Percentiles rank a stretch among this genome's conserved stretches.
Conservation (phyloP, 1,140 invertebrate genomes). For the Leptinotarsa defecta region DNA sequence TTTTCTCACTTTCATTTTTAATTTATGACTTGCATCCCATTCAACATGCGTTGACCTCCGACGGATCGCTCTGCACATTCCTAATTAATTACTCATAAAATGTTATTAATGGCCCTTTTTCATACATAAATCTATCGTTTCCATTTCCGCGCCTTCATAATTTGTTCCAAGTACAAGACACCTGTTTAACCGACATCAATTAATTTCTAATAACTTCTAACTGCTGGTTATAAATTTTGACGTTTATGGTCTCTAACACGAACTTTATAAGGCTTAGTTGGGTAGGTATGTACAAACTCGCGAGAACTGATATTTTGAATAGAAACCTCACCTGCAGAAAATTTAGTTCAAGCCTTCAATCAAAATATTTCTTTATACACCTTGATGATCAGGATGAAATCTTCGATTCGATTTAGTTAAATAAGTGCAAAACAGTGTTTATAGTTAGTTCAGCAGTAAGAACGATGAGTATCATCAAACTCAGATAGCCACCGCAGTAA, state of each 20-base stretch:
- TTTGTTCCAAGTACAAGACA: constrained; percentile 15
- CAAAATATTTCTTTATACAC: too few relatives aligned
- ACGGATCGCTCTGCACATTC: neutral
- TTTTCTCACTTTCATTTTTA: constrained; percentile 24
- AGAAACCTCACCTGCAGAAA: too few relatives aligned
- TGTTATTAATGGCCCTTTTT: constrained; percentile 2
- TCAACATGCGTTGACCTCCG: constrained; percentile 15
- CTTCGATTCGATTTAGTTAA: too few relatives aligned
- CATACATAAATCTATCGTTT: neutral
- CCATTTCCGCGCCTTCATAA: constrained; percentile 13
- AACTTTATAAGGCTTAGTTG: constrained; percentile 1
- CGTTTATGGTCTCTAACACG: constrained; percentile 14
- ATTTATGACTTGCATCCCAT: constrained; percentile 1
- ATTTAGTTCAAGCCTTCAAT: too few relatives aligned
- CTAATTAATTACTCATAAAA: constrained; percentile 17
- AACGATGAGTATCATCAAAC: too few relatives aligned
- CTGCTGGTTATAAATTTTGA: constrained; percentile 8
- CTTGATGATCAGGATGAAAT: too few relatives aligned
- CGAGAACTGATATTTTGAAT: too few relatives aligned
- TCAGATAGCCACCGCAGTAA: too few relatives aligned
- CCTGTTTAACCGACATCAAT: constrained; percentile 19
- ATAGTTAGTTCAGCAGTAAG: too few relatives aligned
- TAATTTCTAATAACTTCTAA: constrained; percentile 17
- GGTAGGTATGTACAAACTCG: too few relatives aligned
- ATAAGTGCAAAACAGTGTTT: too few relatives aligned